Percentiles rank a stretch among this genome's conserved stretches.
Conservation (phyloP, 2,888 invertebrate genomes). For the Drosophila diplacantha region DNA sequence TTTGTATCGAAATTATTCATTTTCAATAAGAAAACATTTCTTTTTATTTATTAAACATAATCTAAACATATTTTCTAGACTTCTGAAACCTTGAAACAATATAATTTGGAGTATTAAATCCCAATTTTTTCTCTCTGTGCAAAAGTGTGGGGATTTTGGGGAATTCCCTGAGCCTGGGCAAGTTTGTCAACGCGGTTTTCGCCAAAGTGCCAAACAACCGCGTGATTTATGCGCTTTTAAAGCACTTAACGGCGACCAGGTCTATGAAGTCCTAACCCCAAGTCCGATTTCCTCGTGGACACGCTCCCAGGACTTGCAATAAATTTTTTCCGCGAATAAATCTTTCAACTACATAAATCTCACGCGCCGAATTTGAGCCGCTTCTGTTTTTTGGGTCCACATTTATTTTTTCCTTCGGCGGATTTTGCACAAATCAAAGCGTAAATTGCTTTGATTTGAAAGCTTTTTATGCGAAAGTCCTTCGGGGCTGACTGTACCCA, state of each 20-base stretch:
- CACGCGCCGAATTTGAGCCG: constrained; percentile 67
- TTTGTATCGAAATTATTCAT: neutral
- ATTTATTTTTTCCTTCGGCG: constrained; percentile 22
- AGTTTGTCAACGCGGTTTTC: constrained; percentile 65
- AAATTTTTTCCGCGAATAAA: constrained; percentile 70
- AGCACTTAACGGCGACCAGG: constrained; percentile 72
- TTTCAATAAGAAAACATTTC: fast-evolving
- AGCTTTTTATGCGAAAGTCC: constrained; percentile 55
- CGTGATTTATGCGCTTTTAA: constrained; percentile 75
- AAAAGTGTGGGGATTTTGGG: neutral
- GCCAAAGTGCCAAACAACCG: constrained; percentile 57
- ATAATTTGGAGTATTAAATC: neutral
- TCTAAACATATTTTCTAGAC: fast-evolving
- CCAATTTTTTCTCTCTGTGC: constrained; percentile 6
- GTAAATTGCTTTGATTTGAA: constrained; percentile 76
- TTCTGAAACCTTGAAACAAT: neutral
- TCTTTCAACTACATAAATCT: constrained; percentile 77
- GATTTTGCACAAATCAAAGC: constrained; percentile 74
- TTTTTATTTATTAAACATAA: neutral
- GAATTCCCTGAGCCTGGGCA: constrained; percentile 24
- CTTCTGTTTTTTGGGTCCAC: constrained; percentile 24
- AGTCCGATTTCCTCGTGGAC: constrained; percentile 36
- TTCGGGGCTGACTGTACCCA: constrained; percentile 61
- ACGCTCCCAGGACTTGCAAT: constrained; percentile 49
- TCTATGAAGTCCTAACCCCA: constrained; percentile 64